phyloP scores from a whole-genome alignment of 2,113 vertebrate genomes.

The Equus quagga region DNA sequence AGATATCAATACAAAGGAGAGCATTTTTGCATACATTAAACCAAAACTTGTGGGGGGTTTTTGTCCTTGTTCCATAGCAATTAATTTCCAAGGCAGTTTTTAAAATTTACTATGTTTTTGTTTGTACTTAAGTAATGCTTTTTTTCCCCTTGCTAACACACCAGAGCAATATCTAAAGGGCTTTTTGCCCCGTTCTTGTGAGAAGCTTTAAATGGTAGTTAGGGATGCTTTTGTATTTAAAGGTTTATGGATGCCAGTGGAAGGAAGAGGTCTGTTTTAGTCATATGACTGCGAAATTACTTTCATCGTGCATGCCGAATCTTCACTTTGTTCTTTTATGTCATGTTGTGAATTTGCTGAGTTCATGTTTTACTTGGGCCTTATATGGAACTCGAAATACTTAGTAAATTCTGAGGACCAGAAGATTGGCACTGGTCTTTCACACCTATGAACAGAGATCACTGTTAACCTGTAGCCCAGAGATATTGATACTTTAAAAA shows the following conservation, averaged over 20 bases:
- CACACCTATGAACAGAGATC: background rate
- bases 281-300: background rate
- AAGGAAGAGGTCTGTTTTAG: conserved; percentile 36
- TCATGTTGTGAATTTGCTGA: conserved; percentile 18
- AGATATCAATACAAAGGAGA: conserved; percentile 15
- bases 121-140: conserved; percentile 25
- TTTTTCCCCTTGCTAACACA: background rate
- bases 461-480: conserved; percentile 22
- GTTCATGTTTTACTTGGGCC: conserved; percentile 55
- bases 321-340: conserved; percentile 23
- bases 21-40: conserved; percentile 16
- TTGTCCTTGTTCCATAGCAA: background rate
- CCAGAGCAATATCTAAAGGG: background rate
- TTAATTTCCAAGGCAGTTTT: conserved; percentile 34
- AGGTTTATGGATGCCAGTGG: background rate
- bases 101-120: conserved; percentile 33
- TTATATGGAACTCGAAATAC: background rate
- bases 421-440: conserved; percentile 16
- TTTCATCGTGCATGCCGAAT: conserved; percentile 24
- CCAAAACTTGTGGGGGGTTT: background rate
- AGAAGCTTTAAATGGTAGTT: conserved; percentile 47
- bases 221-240: background rate
- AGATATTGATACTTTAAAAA: background rate
- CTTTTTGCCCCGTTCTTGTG: conserved; percentile 17
- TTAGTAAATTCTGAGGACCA: conserved; percentile 55